phyloP scores from a whole-genome alignment of 2,113 vertebrate genomes.

The Onychorhynchus coronatus region DNA sequence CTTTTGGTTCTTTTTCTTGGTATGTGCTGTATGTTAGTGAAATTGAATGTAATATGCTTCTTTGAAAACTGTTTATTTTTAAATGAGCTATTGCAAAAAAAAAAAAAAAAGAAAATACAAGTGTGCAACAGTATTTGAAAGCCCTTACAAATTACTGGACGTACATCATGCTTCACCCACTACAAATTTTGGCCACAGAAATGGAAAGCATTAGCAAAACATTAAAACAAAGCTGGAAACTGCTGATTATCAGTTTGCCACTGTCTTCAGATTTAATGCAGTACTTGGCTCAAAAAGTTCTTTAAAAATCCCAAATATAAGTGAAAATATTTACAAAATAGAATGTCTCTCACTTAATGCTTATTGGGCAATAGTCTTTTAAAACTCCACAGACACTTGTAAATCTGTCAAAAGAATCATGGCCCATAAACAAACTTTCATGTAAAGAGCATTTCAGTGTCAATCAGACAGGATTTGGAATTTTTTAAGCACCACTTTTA shows the following conservation, averaged over 20 bases:
- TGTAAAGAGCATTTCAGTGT: conserved; percentile 68
- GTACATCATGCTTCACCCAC: conserved; percentile 46
- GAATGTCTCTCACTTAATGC: conserved; percentile 74
- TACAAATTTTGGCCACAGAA: conserved; percentile 58
- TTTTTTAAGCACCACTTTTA: conserved; percentile 64
- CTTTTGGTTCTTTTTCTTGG: background rate
- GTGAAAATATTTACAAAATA: conserved; percentile 80
- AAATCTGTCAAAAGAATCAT: conserved; percentile 76
- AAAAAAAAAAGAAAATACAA: background rate
- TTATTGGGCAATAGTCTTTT: conserved; percentile 77
- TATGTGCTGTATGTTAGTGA: background rate
- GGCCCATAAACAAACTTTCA: conserved; percentile 75
- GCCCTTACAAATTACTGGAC: conserved; percentile 17
- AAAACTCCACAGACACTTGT: conserved; percentile 78
- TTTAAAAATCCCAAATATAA: conserved; percentile 72
- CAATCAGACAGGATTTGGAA: conserved; percentile 58
- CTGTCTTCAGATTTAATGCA: conserved; percentile 79
- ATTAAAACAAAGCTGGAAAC: conserved; percentile 59
- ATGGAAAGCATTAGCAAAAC: conserved; percentile 59
- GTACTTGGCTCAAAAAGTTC: conserved; percentile 71
- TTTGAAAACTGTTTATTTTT: conserved; percentile 53
- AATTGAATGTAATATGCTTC: background rate
- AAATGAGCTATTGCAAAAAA: conserved; percentile 37
- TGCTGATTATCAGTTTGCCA: conserved; percentile 71
- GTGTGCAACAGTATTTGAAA: conserved; percentile 51